Evolutionary conservation across 1,140 invertebrate species (phyloP).

Genomic region (Aricia agestis): DNA sequence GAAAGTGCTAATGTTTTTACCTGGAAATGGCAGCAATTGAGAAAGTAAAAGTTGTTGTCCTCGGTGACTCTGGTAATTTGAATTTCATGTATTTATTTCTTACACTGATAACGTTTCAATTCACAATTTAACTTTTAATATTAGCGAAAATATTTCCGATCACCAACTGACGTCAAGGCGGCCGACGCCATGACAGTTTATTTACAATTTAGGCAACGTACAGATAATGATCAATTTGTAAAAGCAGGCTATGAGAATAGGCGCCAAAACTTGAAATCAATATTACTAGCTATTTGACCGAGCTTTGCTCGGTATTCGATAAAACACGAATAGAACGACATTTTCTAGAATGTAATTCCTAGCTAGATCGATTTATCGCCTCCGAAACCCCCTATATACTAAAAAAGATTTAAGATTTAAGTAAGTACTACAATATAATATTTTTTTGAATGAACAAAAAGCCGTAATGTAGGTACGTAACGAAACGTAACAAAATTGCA

Average conservation of each 20-base stretch:
- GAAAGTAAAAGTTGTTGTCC: conserved; percentile 93
- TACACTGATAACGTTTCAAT: conserved; percentile 19
- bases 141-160: conserved; percentile 24
- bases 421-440: too few species aligned
- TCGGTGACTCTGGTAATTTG: conserved; percentile 91
- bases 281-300: too few species aligned
- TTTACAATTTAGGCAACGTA: conserved; percentile 45
- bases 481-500: too few species aligned
- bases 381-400: too few species aligned
- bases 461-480: too few species aligned
- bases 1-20: conserved; percentile 38
- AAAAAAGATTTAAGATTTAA: too few species aligned
- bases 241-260: not conserved
- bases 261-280: not conserved
- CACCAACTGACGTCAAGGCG: conserved; percentile 52
- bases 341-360: too few species aligned
- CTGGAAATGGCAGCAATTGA: conserved; percentile 84
- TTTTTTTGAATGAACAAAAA: too few species aligned
- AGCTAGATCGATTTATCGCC: too few species aligned
- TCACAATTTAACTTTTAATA: not conserved
- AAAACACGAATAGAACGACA: too few species aligned
- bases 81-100: conserved; percentile 30
- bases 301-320: too few species aligned
- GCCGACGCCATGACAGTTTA: conserved; percentile 47
- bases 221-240: not conserved